These are phyloP conservation scores for Scylla paramamosain DNA, from an alignment of 1,140 invertebrate species.

Conservation along the genomic window DNA sequence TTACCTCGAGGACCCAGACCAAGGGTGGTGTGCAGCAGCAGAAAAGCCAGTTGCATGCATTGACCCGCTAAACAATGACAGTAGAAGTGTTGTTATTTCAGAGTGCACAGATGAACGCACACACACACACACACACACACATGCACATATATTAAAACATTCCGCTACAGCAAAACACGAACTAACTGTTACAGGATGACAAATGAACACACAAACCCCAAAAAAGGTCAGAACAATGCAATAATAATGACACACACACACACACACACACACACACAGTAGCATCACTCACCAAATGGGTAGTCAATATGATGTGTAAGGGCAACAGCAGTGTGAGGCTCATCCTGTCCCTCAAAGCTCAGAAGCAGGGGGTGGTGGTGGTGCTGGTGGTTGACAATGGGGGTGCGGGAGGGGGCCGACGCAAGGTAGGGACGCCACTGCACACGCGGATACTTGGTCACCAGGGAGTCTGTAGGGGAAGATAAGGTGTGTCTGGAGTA, in stretches of 20 bases:
- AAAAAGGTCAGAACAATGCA: not conserved
- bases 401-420: slow-evolving; percentile 62
- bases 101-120: not conserved
- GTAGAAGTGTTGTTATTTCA: not conserved
- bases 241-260: no score
- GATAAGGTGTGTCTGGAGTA: no score
- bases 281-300: slow-evolving; percentile 57
- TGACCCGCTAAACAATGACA: slow-evolving; percentile 32
- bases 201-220: no score
- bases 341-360: slow-evolving; percentile 2
- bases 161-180: no score
- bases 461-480: not conserved
- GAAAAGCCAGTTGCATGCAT: slow-evolving; percentile 59
- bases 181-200: no score
- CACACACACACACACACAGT: no score
- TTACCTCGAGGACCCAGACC: slow-evolving; percentile 64
- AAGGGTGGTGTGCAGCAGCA: slow-evolving; percentile 60
- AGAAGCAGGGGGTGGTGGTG: slow-evolving; percentile 35
- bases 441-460: slow-evolving; percentile 76
- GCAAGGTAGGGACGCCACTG: slow-evolving; percentile 81
- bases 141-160: no score
- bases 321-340: slow-evolving; percentile 47
- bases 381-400: slow-evolving; percentile 46
- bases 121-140: slow-evolving; percentile 10
- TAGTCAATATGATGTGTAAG: slow-evolving; percentile 60